A percentile compares a stretch with the other conserved stretches of the same genome.
These are phyloP conservation scores for Actinia tenebrosa DNA, from an alignment of 64 coral and sea anemone species.

Conservation along the genomic window DNA sequence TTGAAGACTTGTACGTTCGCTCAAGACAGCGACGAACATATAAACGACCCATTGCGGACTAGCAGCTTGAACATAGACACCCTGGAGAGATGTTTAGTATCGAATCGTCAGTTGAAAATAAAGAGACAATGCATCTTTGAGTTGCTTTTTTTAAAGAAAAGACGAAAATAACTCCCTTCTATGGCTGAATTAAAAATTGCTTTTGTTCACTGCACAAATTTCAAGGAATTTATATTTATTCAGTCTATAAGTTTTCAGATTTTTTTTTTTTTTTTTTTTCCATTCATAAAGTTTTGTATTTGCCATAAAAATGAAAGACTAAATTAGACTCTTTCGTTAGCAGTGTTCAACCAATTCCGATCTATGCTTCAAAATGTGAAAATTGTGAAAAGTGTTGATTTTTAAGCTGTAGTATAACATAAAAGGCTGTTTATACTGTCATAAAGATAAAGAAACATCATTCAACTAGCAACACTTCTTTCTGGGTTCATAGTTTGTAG, in stretches of 20 bases:
- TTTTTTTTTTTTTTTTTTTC: no score
- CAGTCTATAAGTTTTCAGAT: neutral
- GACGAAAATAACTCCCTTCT: neutral
- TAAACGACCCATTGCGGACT: neutral
- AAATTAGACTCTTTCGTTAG: no score
- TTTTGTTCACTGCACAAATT: neutral
- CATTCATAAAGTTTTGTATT: no score
- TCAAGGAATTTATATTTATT: neutral
- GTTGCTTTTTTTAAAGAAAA: neutral
- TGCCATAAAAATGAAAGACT: no score
- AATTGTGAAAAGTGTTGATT: no score
- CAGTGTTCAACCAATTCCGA: no score
- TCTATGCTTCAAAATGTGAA: no score
- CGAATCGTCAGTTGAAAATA: neutral
- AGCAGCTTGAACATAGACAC: neutral
- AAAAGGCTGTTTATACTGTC: no score
- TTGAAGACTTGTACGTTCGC: neutral
- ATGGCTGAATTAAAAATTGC: neutral
- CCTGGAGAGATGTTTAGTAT: neutral
- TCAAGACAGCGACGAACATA: neutral
- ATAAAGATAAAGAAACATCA: no score
- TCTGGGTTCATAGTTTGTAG: no score
- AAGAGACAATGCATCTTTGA: constrained; percentile 22
- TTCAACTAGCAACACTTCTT: no score
- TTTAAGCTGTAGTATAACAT: no score